Percentiles rank a stretch among this genome's conserved stretches.
These are phyloP conservation scores for Phataginus tricuspis DNA, from an alignment of 2,797 vertebrate species.

Conservation along the genomic window DNA sequence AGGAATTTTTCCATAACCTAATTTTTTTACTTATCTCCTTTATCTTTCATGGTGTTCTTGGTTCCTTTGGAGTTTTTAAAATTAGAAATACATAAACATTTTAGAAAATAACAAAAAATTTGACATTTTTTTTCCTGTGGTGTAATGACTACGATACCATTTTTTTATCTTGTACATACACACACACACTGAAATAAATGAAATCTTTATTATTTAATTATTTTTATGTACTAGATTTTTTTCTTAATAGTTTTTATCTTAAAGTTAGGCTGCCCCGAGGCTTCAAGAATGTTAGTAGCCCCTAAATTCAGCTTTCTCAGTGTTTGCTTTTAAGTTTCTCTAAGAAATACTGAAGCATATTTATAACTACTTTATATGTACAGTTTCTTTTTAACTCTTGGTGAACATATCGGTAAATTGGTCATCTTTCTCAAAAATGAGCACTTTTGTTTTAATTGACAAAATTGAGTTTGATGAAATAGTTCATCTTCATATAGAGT, in stretches of 20 bases:
- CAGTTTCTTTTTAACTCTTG: background rate
- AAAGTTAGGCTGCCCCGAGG: background rate
- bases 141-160: background rate
- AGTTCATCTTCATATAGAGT: background rate
- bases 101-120: background rate
- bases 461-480: background rate
- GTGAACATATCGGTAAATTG: background rate
- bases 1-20: background rate
- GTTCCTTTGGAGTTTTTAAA: constrained; percentile 21
- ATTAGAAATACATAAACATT: background rate
- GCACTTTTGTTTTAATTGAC: background rate
- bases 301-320: background rate
- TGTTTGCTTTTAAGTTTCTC: background rate
- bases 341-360: background rate
- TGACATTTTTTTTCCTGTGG: background rate
- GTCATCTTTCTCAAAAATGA: background rate
- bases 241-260: background rate
- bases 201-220: background rate
- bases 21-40: background rate
- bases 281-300: constrained; percentile 8
- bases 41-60: background rate
- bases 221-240: background rate
- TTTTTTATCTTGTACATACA: constrained; percentile 9
- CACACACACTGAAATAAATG: background rate
- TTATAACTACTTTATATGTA: background rate